Percentiles rank a stretch among this genome's conserved stretches.
These are phyloP conservation scores for Coregonus ussuriensis DNA, from an alignment of 2,797 vertebrate species.

Conservation along the genomic window DNA sequence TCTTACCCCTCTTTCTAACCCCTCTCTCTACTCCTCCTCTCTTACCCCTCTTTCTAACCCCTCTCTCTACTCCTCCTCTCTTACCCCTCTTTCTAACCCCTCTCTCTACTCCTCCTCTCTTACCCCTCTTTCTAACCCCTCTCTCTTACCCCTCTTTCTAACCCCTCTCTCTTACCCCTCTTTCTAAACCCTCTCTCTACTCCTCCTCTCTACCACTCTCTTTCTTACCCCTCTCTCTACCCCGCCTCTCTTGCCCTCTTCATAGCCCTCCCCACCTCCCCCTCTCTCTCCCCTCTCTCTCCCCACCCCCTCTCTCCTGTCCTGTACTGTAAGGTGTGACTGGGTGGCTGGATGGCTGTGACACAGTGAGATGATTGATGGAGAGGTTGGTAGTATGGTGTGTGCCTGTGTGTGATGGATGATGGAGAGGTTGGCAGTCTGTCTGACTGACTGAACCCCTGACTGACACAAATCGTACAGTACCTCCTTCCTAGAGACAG, in stretches of 20 bases:
- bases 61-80: too few species aligned
- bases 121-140: neutral
- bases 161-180: neutral
- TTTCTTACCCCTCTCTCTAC: constrained; percentile 11
- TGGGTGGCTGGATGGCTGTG: too few species aligned
- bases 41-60: too few species aligned
- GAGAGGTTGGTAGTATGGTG: constrained; percentile 37
- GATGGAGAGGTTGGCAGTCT: constrained; percentile 47
- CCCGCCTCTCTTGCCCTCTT: neutral
- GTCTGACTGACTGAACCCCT: neutral
- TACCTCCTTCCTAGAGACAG: constrained; percentile 10
- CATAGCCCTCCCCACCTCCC: too few species aligned
- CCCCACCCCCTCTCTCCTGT: too few species aligned
- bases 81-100: too few species aligned
- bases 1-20: too few species aligned
- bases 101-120: too few species aligned
- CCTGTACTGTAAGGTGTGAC: neutral
- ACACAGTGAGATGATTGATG: constrained; percentile 16
- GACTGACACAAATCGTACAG: constrained; percentile 25
- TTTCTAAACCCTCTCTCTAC: neutral
- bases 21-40: too few species aligned
- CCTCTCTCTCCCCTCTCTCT: too few species aligned
- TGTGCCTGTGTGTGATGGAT: constrained; percentile 4
- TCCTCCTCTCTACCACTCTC: constrained; percentile 16
- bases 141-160: neutral